Evolutionary conservation across 2,888 invertebrate species (phyloP), one percentile per base, ranked within the genome.

Genomic region (Hirtodrosophila cameraria): DNA sequence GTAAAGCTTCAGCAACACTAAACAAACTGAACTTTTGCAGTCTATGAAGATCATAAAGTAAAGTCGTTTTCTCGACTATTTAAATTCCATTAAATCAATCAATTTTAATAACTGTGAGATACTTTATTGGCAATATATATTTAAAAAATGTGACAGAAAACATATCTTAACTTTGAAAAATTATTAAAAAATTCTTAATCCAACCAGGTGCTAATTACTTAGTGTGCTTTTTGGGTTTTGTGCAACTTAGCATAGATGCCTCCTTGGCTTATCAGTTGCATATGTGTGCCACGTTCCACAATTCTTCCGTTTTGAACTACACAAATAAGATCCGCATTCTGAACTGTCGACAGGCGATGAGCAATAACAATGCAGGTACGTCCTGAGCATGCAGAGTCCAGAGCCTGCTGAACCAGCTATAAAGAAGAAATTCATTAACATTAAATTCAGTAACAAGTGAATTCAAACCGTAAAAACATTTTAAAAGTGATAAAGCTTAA

Each of bases 321-420:
- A 81, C 95, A 95, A 76, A 97, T 97, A 71, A 95, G 91, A 90
- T 97, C 95, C 0, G 96, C 96, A 89, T 95, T 95, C 89, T 95
- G 94, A 63, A 97, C 94, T 12, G 97, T 97, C 1, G 96, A 94
- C 46, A 97, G 92, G 7, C 97, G 93, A 91, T 97, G 97, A 1
- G 97, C 97, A 77, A 97, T 96, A 25, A 96, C 95, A 63, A 97
- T 94, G 83, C 96, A 96, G 0, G 97, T 97, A 33, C 97, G 93
- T 3, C 95, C 95, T 69, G 94, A 93, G 88, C 95, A 94, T 1
- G 97, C 97, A 68, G 93, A 92, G 89, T 97, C 97, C 57, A 97
- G 88, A 0, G 97, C 97, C 86, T 95, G 95, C 92, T 97, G 97
- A 0, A 97, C 97, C 59, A 96, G 55, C 69, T 90, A 8, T 0